Base-by-base conservation (phyloP, 2,797 vertebrate species). In the Anguilla marmorata region DNA sequence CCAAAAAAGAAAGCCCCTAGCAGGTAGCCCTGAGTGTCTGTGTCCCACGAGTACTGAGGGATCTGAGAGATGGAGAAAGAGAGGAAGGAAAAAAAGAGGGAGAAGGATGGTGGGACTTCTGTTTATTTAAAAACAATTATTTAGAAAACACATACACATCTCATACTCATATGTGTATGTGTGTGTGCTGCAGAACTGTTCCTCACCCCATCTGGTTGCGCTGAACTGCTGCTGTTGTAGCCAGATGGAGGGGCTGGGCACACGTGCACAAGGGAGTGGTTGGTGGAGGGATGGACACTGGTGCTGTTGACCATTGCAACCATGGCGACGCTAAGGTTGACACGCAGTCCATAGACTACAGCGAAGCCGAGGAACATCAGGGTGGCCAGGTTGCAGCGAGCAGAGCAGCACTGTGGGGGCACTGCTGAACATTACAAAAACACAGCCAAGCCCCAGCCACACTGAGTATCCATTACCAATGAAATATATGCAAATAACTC, bases 261-360 rank as follows among this genome's bases (percentile, higher is more conserved):
- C 0, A 89, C 92, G 0, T 91, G 90, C 1, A 45, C 1, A 0
- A 74, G 0, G 2, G 95, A 93, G 72, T 0, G 24, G 89, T 97
- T 95, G 1, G 0, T 0, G 0, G n/a, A 76, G 0, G 90, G 83
- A 0, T 37, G 11, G 2, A 90, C 45, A 11, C 90, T 91, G 0
- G 96, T 97, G 90, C 21, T 41, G 86, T 98, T 97, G 85, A 96
- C 96, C 97, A 98, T 98, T 90, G 96, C 96, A 0, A 98, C 94
- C 94, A 97, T 97, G 56, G 97, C 95, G 0, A 98, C 97, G 27
- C 97, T 98, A 91, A 98, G 96, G 93, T 97, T 97, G 90, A 98
- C 97, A 0, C 97, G 96, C 33, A 98, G 97, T 0, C 94, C 95
- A 27, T 97, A 97, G 88, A 97, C 96, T 85, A 97, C 91, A 12